Evolutionary conservation across 2,888 invertebrate genomes (phyloP), one percentile per base, ranked within the genome.

Genomic region (Hydriomena furcata): DNA sequence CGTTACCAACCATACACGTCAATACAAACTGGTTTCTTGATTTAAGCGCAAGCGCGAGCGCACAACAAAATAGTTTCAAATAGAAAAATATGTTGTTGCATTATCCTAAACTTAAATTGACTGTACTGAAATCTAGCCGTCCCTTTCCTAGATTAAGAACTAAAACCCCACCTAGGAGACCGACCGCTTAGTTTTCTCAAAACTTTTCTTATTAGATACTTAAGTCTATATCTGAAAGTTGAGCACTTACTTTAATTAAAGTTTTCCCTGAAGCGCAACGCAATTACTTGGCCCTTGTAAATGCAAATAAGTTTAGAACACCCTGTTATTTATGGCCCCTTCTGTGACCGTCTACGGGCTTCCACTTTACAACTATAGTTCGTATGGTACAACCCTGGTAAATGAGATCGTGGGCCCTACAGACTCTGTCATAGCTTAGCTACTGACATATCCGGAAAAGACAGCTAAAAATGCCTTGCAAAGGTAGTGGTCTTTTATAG

Each of bases 281-380:
- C 86, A 88, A 85, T 88, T 88, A 88, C 85, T 84, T 76, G 84
- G 84, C 76, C 82, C 85, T 82, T 86, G 88, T 87, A 86, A 85
- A 87, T 89, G 89, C 86, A 88, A 88, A 87, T 87, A 86, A 84
- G 85, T 87, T 86, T 75, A 73, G 77, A 81, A 76, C 80, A 77
- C 73, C 73, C 76, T 68, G 78, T 81, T 83, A 82, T 85, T 87
- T 84, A 82, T 82, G 72, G 73, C 67, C 76, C 11, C 74, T 76
- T 65, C 71, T 73, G 70, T 63, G 70, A 61, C 68, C 63, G 60
- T 37, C 8, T 36, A 37, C 36, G 12, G 24, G 17, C 27, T 32
- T 63, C 59, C 65, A n/a, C n/a, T n/a, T n/a, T n/a, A n/a, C n/a
- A 68, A 27, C 64, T 13, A 27, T 27, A 28, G 27, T 27, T 10